phyloP scores from a whole-genome alignment of 2,113 vertebrate species.

The Corvus moneduloides region DNA sequence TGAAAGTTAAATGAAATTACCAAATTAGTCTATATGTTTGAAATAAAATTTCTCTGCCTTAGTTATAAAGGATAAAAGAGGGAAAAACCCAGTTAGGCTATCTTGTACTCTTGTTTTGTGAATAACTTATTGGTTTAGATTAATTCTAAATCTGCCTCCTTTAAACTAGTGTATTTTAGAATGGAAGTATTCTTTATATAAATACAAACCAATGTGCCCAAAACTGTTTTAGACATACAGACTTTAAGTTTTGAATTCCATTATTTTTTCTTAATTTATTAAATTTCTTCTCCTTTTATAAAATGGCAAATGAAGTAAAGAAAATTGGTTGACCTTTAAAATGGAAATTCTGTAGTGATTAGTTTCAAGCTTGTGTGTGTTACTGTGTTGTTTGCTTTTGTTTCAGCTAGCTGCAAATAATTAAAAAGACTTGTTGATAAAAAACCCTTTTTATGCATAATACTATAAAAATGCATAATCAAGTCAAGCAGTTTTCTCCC shows the following conservation, averaged over 20 bases:
- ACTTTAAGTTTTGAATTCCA: neutral
- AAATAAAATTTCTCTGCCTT: neutral
- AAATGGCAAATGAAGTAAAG: neutral
- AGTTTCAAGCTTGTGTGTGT: neutral
- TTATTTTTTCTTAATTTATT: neutral
- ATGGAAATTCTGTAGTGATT: neutral
- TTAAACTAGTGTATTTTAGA: neutral
- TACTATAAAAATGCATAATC: neutral
- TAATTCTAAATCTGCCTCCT: neutral
- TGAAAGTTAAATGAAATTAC: neutral
- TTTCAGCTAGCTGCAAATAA: neutral
- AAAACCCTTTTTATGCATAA: rapidly evolving
- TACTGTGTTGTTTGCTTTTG: neutral
- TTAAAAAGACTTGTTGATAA: neutral
- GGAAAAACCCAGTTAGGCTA: neutral
- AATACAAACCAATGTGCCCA: neutral
- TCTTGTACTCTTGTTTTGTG: neutral
- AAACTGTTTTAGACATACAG: neutral
- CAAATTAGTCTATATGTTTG: neutral
- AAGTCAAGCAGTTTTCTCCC: neutral
- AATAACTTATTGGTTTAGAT: neutral
- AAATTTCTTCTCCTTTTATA: neutral
- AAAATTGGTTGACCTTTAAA: neutral
- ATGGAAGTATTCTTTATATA: neutral
- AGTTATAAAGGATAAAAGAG: neutral